Evolutionary conservation across 2,113 vertebrate genomes (phyloP).

Genomic region (Sylvilagus bachmani): DNA sequence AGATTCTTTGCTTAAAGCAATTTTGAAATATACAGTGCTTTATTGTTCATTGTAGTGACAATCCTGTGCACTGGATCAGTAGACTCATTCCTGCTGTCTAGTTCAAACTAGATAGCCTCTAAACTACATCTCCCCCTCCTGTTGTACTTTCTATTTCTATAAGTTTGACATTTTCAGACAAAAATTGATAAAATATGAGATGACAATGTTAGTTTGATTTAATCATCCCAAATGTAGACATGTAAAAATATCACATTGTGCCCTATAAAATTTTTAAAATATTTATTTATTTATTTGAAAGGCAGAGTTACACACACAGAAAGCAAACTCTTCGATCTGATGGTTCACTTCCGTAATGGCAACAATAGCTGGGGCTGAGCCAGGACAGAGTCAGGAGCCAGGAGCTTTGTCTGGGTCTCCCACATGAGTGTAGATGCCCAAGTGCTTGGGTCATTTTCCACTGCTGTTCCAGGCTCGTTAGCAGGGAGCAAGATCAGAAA

Average conservation of each 20-base stretch:
- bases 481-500: too few species aligned
- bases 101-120: not conserved
- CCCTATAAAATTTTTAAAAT: not conserved
- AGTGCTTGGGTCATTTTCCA: too few species aligned
- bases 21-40: not conserved
- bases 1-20: not conserved
- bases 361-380: too few species aligned
- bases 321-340: too few species aligned
- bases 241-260: not conserved
- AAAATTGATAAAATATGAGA: not conserved
- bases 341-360: too few species aligned
- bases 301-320: too few species aligned
- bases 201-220: not conserved
- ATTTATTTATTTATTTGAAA: too few species aligned
- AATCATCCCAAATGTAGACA: not conserved
- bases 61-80: too few species aligned
- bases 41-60: not conserved
- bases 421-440: too few species aligned
- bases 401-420: too few species aligned
- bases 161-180: not conserved
- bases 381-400: too few species aligned
- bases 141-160: not conserved
- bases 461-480: too few species aligned
- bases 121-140: not conserved
- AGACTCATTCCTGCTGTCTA: not conserved